A percentile compares a stretch with the other conserved stretches of the same genome.
These are phyloP conservation scores for Muschampia plurimacula DNA, from an alignment of 2,888 invertebrate genomes.

Conservation along the genomic window DNA sequence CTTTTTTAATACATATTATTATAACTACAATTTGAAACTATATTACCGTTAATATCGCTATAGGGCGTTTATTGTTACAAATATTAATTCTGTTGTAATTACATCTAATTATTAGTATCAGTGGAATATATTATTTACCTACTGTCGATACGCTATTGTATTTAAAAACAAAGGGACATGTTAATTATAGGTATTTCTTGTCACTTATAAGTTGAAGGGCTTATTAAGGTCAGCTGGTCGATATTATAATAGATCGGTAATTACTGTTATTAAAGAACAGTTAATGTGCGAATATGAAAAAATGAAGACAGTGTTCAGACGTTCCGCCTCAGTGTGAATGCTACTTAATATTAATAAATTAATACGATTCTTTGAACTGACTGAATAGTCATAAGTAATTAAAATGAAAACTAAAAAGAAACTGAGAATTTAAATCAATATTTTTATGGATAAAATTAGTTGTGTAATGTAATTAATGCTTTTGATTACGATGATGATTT, in stretches of 20 bases:
- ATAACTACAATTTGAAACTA: not conserved
- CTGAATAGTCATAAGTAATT: slow-evolving; percentile 2
- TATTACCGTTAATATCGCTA: not conserved
- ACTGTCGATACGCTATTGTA: slow-evolving; percentile 6
- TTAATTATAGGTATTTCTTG: slow-evolving; percentile 21
- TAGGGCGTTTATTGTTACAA: not conserved
- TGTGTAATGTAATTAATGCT: slow-evolving; percentile 1
- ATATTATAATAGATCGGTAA: slow-evolving; percentile 26
- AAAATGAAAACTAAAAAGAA: not conserved
- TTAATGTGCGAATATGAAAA: slow-evolving; percentile 1
- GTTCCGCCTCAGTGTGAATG: slow-evolving; percentile 15
- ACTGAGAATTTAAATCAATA: not conserved
- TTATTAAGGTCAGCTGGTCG: slow-evolving; percentile 21
- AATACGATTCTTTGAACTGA: not conserved
- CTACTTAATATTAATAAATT: slow-evolving; percentile 6
- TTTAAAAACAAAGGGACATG: slow-evolving; percentile 7
- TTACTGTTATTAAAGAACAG: slow-evolving; percentile 15
- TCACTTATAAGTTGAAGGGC: not conserved
- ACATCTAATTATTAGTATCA: slow-evolving; percentile 4
- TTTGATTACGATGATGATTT: not conserved
- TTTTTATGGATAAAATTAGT: not conserved
- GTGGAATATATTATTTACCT: slow-evolving; percentile 1
- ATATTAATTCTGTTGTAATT: not conserved
- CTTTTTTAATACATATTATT: too few relatives aligned
- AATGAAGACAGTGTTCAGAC: not conserved